These are phyloP conservation scores for Acromyrmex charruanus DNA, from an alignment of 1,140 invertebrate genomes.

Conservation along the genomic window DNA sequence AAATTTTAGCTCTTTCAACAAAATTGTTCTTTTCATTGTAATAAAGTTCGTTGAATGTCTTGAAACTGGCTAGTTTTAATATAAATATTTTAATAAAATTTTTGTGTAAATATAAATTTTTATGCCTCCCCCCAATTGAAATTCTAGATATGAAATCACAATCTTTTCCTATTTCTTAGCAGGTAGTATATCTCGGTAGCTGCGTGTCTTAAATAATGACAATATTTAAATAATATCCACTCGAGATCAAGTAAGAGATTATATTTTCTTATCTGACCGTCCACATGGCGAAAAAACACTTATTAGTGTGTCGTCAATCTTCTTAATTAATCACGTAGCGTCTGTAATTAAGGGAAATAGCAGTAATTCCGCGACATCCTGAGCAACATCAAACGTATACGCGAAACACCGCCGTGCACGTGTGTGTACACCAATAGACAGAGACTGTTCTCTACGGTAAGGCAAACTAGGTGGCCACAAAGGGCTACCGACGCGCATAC, in stretches of 20 bases:
- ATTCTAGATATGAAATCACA: no score
- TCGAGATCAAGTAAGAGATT: neutral
- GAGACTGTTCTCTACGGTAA: constrained; percentile 20
- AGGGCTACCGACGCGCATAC: constrained; percentile 38
- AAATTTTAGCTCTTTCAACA: no score
- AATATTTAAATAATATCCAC: neutral
- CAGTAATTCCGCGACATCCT: constrained; percentile 51
- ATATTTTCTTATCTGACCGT: neutral
- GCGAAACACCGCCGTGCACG: neutral
- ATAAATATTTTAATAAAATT: no score
- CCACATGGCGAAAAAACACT: constrained; percentile 23
- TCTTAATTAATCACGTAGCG: constrained; percentile 41
- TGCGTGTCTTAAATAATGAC: neutral
- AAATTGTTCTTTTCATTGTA: no score
- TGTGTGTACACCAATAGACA: constrained; percentile 9
- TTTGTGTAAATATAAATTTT: no score
- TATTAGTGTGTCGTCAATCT: constrained; percentile 14
- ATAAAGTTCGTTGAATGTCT: no score
- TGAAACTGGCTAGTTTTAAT: no score
- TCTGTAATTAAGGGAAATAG: neutral
- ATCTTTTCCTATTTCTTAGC: neutral
- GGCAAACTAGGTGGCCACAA: constrained; percentile 54
- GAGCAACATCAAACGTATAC: constrained; percentile 26
- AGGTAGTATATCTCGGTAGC: neutral
- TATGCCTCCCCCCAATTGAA: no score